These are phyloP conservation scores for Troides oblongomaculatus DNA, from an alignment of 2,888 invertebrate genomes.

Conservation along the genomic window DNA sequence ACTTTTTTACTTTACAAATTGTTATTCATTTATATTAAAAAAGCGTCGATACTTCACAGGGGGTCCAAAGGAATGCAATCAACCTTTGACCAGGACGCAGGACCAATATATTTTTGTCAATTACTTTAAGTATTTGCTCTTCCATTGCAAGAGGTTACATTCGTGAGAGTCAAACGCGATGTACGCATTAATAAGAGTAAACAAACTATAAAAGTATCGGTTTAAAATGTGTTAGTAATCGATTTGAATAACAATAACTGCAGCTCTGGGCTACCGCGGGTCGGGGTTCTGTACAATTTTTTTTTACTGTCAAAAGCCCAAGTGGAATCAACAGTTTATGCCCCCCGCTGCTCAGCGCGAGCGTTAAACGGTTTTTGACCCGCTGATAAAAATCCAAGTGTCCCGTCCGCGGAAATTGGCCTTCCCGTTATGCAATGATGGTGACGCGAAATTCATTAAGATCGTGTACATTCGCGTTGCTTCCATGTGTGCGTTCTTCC, in stretches of 20 bases:
- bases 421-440: slow-evolving; percentile 55
- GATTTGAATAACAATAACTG: slow-evolving; percentile 17
- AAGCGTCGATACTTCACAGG: background rate
- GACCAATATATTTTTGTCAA: background rate
- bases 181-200: background rate
- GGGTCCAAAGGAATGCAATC: background rate
- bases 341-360: slow-evolving; percentile 39
- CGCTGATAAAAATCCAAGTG: slow-evolving; percentile 38
- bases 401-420: slow-evolving; percentile 34
- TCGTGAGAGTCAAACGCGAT: background rate
- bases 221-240: background rate
- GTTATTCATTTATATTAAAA: background rate
- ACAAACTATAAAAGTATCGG: slow-evolving; percentile 8
- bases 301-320: slow-evolving; percentile 36
- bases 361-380: slow-evolving; percentile 47
- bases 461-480: slow-evolving; percentile 12
- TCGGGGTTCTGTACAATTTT: slow-evolving; percentile 30
- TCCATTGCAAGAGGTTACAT: background rate
- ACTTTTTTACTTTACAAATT: background rate
- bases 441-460: slow-evolving; percentile 55
- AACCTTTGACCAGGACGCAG: background rate
- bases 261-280: slow-evolving; percentile 19
- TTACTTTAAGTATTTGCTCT: background rate
- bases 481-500: background rate
- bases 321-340: slow-evolving; percentile 38